phyloP scores from a whole-genome alignment of 2,888 invertebrate genomes.

The Fragum sueziense region DNA sequence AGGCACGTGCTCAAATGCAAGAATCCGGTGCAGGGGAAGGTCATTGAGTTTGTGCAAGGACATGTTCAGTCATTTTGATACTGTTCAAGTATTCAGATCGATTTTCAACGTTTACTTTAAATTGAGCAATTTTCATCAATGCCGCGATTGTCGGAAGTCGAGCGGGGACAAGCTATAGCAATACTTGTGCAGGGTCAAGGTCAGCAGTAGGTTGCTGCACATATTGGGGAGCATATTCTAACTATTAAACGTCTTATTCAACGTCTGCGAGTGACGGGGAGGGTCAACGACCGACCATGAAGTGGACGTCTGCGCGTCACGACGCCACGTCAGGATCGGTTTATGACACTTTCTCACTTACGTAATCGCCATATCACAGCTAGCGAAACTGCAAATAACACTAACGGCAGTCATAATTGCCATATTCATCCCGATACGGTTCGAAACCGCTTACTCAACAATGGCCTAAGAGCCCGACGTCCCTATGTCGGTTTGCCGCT shows the following conservation, averaged over 20 bases:
- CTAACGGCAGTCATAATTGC: conserved; percentile 19
- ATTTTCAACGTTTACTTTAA: not conserved
- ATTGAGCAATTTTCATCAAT: not conserved
- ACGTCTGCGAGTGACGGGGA: conserved; percentile 13
- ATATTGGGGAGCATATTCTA: conserved; percentile 1
- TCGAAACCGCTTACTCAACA: conserved; percentile 13
- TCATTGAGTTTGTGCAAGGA: conserved; percentile 4
- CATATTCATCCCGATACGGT: conserved; percentile 20
- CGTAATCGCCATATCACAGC: conserved; percentile 25
- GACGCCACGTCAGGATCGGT: conserved; percentile 6
- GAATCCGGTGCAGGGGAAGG: not conserved
- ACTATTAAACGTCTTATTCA: not conserved
- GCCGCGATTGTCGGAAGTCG: not conserved
- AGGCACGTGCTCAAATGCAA: conserved; percentile 7
- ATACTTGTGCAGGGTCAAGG: not conserved
- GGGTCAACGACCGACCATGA: not conserved
- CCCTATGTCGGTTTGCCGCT: conserved; percentile 25
- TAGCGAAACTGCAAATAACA: conserved; percentile 23
- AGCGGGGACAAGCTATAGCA: conserved; percentile 7
- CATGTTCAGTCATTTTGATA: not conserved
- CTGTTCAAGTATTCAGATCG: not conserved
- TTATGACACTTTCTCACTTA: conserved; percentile 12
- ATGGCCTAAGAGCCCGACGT: conserved; percentile 22
- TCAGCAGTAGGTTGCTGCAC: conserved; percentile 7
- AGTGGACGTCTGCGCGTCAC: too few relatives aligned